Conservation (phyloP, 2,797 vertebrate genomes). For the Pseudochirops cupreus region DNA sequence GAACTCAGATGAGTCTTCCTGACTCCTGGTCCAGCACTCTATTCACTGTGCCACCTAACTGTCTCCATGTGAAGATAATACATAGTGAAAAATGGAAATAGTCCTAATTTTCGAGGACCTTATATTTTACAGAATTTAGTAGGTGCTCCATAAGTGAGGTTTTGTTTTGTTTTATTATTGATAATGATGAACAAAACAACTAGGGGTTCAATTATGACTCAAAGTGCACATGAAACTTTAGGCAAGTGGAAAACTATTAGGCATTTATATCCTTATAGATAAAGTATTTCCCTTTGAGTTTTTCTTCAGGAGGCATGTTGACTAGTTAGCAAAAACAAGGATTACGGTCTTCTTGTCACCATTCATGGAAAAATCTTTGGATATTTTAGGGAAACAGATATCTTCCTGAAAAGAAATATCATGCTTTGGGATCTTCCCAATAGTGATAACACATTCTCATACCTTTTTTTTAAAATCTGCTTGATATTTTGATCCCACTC, state of each 20-base stretch:
- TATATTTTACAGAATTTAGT: neutral
- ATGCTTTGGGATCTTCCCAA: neutral
- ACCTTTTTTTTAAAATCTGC: neutral
- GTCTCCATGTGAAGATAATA: too few species aligned
- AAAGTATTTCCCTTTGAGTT: neutral
- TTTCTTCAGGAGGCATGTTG: neutral
- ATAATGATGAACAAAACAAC: slow-evolving; percentile 2
- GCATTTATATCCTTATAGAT: slow-evolving; percentile 16
- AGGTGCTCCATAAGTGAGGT: neutral
- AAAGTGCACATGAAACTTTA: slow-evolving; percentile 1
- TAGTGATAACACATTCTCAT: slow-evolving; percentile 24
- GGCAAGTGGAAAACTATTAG: slow-evolving; percentile 3
- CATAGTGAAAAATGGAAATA: neutral
- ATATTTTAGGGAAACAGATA: neutral
- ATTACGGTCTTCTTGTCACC: slow-evolving; percentile 32
- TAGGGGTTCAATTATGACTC: neutral
- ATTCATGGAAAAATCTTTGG: slow-evolving; percentile 43
- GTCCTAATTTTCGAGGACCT: neutral
- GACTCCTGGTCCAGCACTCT: too few species aligned
- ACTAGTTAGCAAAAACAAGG: neutral
- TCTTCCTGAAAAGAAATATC: neutral
- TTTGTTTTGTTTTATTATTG: neutral
- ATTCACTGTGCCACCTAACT: too few species aligned
- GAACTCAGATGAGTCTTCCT: too few species aligned
- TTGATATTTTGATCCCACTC: neutral